Base-by-base conservation (phyloP, 2,113 vertebrate species). In the Alouatta palliata region DNA sequence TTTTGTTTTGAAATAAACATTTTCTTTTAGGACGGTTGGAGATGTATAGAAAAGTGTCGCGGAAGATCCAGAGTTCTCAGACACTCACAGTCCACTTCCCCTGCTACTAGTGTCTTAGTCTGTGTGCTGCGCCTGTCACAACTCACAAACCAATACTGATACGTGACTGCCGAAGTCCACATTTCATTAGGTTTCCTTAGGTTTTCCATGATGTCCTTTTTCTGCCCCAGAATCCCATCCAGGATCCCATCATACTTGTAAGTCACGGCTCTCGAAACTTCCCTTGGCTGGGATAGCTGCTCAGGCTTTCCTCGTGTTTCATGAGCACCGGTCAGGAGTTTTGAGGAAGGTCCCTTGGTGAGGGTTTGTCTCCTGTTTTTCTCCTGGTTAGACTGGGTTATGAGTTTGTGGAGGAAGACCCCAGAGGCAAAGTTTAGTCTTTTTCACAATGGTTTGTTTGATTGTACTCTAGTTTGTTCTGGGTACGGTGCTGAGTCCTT, bases 1-100 rank as follows among this genome's bases (percentile, higher is more conserved):
- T 37, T 71, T 71, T 37, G 3, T 70, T 76, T 9, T 13, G 86
- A 30, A 27, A 14, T 47, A 25, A 87, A 6, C 20, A 3, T 66
- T 68, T 86, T 81, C 3, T 40, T 32, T 43, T 23, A 45, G 64
- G 43, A 43, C n/a, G 64, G 19, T 61, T 43, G n/a, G 43, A 85
- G 30, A 61, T 32, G 40, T 37, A 32, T n/a, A 5, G 47, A 3
- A 40, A 54, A 61, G 12, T 19, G 19, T 30, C 37, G 23, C 10
- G 54, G 58, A 19, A 1, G 1, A 5, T 12, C 5, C 17, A 2
- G 27, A 32, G n/a, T 21, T 43, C 77, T 4, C 11, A 0, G 6
- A 2, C 5, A 12, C 9, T 17, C 13, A 23, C 6, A 5, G 45
- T 16, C 5, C 0, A 3, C 19, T 8, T 4, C 25, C 45, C 20